A percentile compares a stretch with the other conserved stretches of the same genome.
Conservation (phyloP, 2,888 invertebrate genomes). For the Drosophila parthenogenetica region DNA sequence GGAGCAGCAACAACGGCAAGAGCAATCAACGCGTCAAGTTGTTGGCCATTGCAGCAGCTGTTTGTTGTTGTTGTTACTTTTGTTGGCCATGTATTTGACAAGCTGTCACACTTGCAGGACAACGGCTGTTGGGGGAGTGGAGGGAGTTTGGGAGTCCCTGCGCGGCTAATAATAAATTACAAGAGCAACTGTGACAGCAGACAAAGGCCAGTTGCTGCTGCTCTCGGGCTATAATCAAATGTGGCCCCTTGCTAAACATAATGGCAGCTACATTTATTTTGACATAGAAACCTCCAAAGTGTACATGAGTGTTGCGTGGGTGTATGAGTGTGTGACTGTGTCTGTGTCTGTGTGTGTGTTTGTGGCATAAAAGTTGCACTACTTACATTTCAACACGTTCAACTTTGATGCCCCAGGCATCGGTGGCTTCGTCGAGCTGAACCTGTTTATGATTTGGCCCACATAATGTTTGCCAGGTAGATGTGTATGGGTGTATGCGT, state of each 20-base stretch:
- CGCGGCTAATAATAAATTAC: conserved; percentile 73
- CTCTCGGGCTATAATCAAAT: conserved; percentile 41
- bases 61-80: conserved; percentile 44
- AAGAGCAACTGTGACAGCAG: conserved; percentile 63
- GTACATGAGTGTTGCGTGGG: conserved; percentile 3
- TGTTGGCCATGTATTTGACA: conserved; percentile 70
- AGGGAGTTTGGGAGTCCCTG: conserved; percentile 31
- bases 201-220: conserved; percentile 56
- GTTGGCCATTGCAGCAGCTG: conserved; percentile 58
- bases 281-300: conserved; percentile 61
- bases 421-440: conserved; percentile 95
- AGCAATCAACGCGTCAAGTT: conserved; percentile 62
- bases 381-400: conserved; percentile 98
- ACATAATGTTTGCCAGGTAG: conserved; percentile 65
- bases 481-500: conserved; percentile 12
- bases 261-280: conserved; percentile 50
- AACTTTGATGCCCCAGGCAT: conserved; percentile 97
- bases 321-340: conserved; percentile 22
- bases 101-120: conserved; percentile 61
- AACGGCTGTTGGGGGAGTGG: conserved; percentile 18
- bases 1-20: conserved; percentile 23
- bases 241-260: conserved; percentile 15
- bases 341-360: conserved; percentile 24
- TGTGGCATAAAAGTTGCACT: conserved; percentile 63
- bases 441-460: conserved; percentile 85